These are phyloP conservation scores for Halcyon smyrnensis DNA, from an alignment of 2,797 vertebrate genomes.

Conservation along the genomic window DNA sequence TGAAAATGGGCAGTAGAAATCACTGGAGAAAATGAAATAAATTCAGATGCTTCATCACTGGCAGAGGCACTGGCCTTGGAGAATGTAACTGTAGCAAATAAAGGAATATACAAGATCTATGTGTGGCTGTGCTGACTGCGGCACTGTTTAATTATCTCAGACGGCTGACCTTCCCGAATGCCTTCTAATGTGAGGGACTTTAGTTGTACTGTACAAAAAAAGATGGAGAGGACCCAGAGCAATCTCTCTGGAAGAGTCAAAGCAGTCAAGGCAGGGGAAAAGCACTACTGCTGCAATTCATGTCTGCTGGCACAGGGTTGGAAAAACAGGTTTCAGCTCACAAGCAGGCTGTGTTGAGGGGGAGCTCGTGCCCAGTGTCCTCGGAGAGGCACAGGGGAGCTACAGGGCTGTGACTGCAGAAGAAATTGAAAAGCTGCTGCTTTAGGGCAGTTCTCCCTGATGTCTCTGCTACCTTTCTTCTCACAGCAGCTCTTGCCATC, in stretches of 20 bases:
- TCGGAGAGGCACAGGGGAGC: background rate
- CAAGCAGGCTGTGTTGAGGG: fast-evolving
- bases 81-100: background rate
- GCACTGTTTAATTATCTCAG: conserved; percentile 3
- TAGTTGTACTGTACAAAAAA: background rate
- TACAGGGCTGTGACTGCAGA: background rate
- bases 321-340: background rate
- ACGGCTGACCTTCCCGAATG: background rate
- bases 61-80: conserved; percentile 28
- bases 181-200: conserved; percentile 1
- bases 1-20: conserved; percentile 20
- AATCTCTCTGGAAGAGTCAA: background rate
- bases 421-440: background rate
- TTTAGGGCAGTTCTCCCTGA: background rate
- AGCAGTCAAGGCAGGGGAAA: background rate
- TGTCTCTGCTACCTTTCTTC: background rate
- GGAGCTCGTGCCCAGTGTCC: fast-evolving
- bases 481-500: background rate
- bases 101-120: background rate
- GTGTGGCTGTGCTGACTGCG: background rate
- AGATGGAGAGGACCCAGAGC: background rate
- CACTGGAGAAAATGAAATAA: conserved; percentile 24
- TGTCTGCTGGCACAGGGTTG: background rate
- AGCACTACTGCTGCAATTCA: background rate
- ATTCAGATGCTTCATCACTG: conserved; percentile 2